A percentile compares a stretch with the other conserved stretches of the same genome.
phyloP scores from a whole-genome alignment of 2,888 invertebrate species.

The Zygothrica quintamaculata region DNA sequence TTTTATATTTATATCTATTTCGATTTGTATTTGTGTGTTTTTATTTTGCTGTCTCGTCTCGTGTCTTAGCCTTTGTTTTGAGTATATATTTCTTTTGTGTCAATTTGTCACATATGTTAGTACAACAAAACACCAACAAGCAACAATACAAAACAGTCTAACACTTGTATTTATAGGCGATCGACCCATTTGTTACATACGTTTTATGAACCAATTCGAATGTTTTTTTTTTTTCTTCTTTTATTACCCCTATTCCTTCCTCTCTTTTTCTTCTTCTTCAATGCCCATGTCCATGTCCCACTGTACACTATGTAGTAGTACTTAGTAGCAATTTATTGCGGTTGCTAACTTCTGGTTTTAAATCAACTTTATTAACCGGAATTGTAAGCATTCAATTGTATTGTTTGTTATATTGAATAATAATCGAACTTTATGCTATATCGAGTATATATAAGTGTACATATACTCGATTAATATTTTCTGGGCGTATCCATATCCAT shows the following conservation, averaged over 20 bases:
- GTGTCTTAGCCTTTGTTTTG: slow-evolving; percentile 33
- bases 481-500: slow-evolving; percentile 72
- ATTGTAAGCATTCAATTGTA: slow-evolving; percentile 59
- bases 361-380: slow-evolving; percentile 81
- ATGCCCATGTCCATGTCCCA: slow-evolving; percentile 11
- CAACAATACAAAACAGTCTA: slow-evolving; percentile 2
- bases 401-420: no score
- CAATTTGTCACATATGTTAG: slow-evolving; percentile 70
- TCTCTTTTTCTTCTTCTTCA: no score
- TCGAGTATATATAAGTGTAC: background rate
- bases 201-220: slow-evolving; percentile 45
- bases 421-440: slow-evolving; percentile 6
- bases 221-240: no score
- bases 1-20: background rate
- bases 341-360: slow-evolving; percentile 75
- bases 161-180: slow-evolving; percentile 44
- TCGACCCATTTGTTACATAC: slow-evolving; percentile 74
- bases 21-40: slow-evolving; percentile 5
- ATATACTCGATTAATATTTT: slow-evolving; percentile 35
- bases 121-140: background rate
- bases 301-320: slow-evolving; percentile 48
- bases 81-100: slow-evolving; percentile 68
- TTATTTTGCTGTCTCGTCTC: no score
- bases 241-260: slow-evolving; percentile 30
- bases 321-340: slow-evolving; percentile 73